Evolutionary conservation across 2,113 vertebrate genomes (phyloP), one percentile per base, ranked within the genome.

Genomic region (Hippoglossus stenolepis): DNA sequence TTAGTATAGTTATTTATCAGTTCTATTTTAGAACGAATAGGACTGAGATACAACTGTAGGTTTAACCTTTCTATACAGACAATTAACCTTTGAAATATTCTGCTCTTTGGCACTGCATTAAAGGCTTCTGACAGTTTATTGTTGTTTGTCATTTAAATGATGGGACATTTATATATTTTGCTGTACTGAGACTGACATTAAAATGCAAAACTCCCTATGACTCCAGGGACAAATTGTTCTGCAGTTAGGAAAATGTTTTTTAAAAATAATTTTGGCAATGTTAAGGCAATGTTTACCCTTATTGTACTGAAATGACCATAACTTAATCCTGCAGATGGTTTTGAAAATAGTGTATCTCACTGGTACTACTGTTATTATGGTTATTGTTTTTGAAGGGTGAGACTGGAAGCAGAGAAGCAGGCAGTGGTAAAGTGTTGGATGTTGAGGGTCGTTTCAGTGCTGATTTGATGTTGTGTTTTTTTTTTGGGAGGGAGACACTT

Each of bases 321-420:
- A 23, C 14, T 13, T 53, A n/a, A 54, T 31, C 17, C 26, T 10
- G 49, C 8, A 2, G 2, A 7, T 53, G 18, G 24, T 7, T 47
- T 21, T 60, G 28, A 17, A 70, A 71, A 65, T 20, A 15, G 17
- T 54, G 11, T 12, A 12, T 56, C 11, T 14, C 47, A 31, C 47
- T 53, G 40, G 35, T 51, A 5, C 24, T 40, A 92, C 89, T 87
- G 89, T 94, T 24, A n/a, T 49, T 93, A 85, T 83, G 90, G 91
- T 94, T 94, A 94, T 93, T 94, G 81, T 90, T 88, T 94, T 90
- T 93, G 84, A 94, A 93, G 93, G 83, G 85, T 94, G 93, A 94
- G 91, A 93, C 90, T 75, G 59, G 75, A 92, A 92, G 47, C 38
- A 4, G 23, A 53, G 53, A 53, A 17, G 20, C 24, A 6, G 43